Base-by-base conservation (phyloP, 2,797 vertebrate genomes). In the Anguilla anguilla region DNA sequence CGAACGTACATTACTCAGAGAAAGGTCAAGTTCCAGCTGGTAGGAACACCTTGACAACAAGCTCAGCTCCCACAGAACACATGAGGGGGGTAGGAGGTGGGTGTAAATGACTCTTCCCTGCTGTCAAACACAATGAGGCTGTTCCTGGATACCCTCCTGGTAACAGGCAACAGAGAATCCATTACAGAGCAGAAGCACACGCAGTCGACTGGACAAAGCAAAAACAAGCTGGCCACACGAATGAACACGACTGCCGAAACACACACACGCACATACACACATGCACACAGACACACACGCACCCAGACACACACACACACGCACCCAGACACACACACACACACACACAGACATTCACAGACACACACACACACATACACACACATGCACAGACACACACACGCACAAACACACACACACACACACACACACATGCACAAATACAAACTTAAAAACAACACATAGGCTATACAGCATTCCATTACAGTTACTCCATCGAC, bases 21-120 rank as follows among this genome's bases (percentile, higher is more conserved):
- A 79, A 64, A 59, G 53, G 46, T 77, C 67, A 53, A 82, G 84
- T 46, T 61, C 25, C 87, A 85, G 87, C n/a, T 53, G 46, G 55
- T 15, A 69, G 35, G 82, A 69, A 57, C 59, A 72, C 81, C 86
- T 25, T 59, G 82, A 46, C 25, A 28, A 74, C 43, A 64, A 43
- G 61, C 15, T 84, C 15, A 35, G 83, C 13, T 84, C 82, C 81
- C 81, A 84, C 46, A 72, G 61, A 87, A 31, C 43, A 22, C n/a
- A 51, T 10, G 10, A 28, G 81, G 81, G 2, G 25, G 61, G 28
- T 0, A 61, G 64, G 22, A 4, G 17, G 9, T 28, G 19, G 53
- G 28, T 39, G 13, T 43, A 49, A 35, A 46, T 83, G 57, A 28
- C 31, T 31, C 82, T 74, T 28, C 22, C n/a, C 6, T 7, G 31